A percentile compares a stretch with the other conserved stretches of the same genome.
Evolutionary conservation across 2,888 invertebrate species (phyloP).

Genomic region (Pocota personata): DNA sequence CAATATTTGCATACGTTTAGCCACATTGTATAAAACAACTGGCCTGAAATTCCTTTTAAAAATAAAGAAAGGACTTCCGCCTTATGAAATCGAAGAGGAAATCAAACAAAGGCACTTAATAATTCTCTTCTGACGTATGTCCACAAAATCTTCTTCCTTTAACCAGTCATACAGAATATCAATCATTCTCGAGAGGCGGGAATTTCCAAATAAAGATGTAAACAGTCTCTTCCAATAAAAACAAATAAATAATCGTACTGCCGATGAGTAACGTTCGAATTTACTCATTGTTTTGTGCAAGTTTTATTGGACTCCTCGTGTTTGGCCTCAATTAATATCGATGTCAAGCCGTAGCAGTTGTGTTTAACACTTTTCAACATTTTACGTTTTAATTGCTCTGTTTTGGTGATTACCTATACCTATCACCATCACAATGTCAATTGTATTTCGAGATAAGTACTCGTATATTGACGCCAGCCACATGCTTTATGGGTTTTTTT

Average conservation of each 20-base stretch:
- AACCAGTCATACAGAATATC: conserved; percentile 15
- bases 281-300: neutral
- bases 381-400: conserved; percentile 6
- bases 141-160: conserved; percentile 18
- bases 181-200: conserved; percentile 27
- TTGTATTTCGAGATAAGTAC: conserved; percentile 34
- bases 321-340: conserved; percentile 54
- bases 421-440: conserved; percentile 25
- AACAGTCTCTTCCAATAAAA: neutral
- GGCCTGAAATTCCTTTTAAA: neutral
- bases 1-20: too few species aligned
- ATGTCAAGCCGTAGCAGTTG: conserved; percentile 37
- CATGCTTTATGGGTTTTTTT: neutral
- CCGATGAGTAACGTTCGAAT: conserved; percentile 40
- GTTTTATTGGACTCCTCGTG: conserved; percentile 2
- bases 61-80: conserved; percentile 35
- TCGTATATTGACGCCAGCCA: neutral
- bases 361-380: conserved; percentile 16
- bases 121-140: conserved; percentile 13
- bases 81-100: neutral
- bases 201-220: conserved; percentile 46
- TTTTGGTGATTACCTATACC: conserved; percentile 4
- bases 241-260: neutral
- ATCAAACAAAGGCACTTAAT: conserved; percentile 49
- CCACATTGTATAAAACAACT: neutral